A percentile compares a stretch with the other conserved stretches of the same genome.
phyloP scores from a whole-genome alignment of 53 echinoderm and acorn worm species.

The Henricia sp. region DNA sequence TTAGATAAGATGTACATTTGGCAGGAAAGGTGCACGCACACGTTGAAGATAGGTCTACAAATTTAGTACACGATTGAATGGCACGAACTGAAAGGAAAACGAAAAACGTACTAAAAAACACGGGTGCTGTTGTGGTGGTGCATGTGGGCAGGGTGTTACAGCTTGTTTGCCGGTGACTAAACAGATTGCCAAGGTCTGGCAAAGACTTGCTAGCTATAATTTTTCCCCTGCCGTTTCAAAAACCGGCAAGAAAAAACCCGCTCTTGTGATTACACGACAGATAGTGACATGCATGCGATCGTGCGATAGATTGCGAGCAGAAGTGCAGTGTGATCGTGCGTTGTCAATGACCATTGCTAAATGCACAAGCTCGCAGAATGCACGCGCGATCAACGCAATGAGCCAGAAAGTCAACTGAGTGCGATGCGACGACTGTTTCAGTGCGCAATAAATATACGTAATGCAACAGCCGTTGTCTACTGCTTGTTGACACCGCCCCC shows the following conservation, averaged over 20 bases:
- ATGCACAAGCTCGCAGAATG: conserved; percentile 5
- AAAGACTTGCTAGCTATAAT: conserved; percentile 44
- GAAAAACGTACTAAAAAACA: conserved; percentile 48
- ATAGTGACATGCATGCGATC: conserved; percentile 54
- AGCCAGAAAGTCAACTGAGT: conserved; percentile 52
- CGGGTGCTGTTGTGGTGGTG: conserved; percentile 59
- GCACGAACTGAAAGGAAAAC: conserved; percentile 8
- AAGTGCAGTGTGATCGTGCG: conserved; percentile 45
- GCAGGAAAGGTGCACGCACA: conserved; percentile 19
- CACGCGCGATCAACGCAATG: conserved; percentile 10
- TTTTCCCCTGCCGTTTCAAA: conserved; percentile 9
- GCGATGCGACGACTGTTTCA: conserved; percentile 30
- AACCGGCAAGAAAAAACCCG: conserved; percentile 26
- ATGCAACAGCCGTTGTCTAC: conserved; percentile 45
- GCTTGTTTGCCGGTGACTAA: conserved; percentile 58
- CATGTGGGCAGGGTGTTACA: conserved; percentile 51
- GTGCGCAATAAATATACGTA: neutral
- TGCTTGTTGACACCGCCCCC: neutral
- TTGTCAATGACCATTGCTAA: conserved; percentile 38
- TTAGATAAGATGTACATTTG: conserved; percentile 5
- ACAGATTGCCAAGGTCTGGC: conserved; percentile 31
- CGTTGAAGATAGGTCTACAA: neutral
- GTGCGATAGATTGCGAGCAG: conserved; percentile 4
- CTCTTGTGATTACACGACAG: conserved; percentile 21
- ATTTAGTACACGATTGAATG: neutral